phyloP scores from a whole-genome alignment of 1,140 invertebrate genomes.

The Rhagoletis zephyria region DNA sequence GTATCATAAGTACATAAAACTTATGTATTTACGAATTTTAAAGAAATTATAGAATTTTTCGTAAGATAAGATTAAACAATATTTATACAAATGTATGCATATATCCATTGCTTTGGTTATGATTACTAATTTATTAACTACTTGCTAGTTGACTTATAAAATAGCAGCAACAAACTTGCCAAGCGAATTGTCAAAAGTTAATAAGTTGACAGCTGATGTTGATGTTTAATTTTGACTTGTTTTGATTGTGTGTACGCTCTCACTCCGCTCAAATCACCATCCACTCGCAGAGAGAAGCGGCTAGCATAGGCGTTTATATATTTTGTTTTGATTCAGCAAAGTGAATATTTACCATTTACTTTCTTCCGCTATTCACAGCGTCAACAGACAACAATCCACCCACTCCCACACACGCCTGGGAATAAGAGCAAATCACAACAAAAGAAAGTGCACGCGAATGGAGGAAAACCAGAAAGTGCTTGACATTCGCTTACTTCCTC shows the following conservation, averaged over 20 bases:
- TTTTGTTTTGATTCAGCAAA: slow-evolving; percentile 22
- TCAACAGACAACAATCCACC: neutral
- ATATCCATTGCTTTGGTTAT: too few relatives aligned
- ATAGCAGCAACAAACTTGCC: neutral
- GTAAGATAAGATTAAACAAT: too few relatives aligned
- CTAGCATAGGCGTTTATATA: neutral
- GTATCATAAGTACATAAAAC: too few relatives aligned
- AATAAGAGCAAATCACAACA: neutral
- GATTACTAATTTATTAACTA: too few relatives aligned
- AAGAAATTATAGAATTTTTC: too few relatives aligned
- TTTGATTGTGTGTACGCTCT: neutral
- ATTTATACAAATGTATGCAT: too few relatives aligned
- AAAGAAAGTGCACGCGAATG: neutral
- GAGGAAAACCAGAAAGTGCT: neutral
- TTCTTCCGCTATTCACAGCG: neutral
- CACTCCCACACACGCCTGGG: neutral
- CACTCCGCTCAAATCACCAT: neutral
- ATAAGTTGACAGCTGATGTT: neutral
- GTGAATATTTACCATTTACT: neutral
- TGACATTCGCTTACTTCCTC: neutral
- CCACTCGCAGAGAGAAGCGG: too few relatives aligned
- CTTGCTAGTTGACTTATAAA: neutral
- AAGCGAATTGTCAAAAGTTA: neutral
- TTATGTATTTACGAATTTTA: too few relatives aligned
- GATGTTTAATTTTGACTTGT: neutral